Conservation (phyloP, 2,113 vertebrate genomes). For the Syngnathus floridae region DNA sequence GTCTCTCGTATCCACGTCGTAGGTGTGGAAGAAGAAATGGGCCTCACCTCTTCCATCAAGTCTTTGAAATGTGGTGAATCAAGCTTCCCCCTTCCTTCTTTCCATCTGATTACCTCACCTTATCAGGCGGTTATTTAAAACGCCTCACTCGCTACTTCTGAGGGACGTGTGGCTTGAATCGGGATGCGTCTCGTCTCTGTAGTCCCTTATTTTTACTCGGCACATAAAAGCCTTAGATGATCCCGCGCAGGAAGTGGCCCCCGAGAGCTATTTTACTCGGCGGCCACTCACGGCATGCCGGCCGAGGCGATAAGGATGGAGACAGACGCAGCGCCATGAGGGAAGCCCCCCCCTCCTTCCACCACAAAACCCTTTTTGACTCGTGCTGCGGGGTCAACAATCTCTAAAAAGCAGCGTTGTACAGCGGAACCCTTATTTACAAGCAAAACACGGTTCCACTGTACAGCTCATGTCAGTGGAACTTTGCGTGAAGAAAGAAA, state of each 20-base stretch:
- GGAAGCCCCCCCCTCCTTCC: constrained; percentile 47
- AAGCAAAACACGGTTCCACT: constrained; percentile 44
- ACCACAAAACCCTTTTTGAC: constrained; percentile 24
- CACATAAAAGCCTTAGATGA: constrained; percentile 51
- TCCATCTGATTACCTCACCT: constrained; percentile 51
- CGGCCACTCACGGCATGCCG: constrained; percentile 50
- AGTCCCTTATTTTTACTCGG: constrained; percentile 56
- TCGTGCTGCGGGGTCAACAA: constrained; percentile 62
- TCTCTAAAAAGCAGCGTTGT: constrained; percentile 60
- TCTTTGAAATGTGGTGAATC: constrained; percentile 61
- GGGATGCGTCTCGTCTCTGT: constrained; percentile 42
- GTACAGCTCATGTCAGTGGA: constrained; percentile 41
- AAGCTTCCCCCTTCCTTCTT: constrained; percentile 27
- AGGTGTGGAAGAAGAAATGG: constrained; percentile 1
- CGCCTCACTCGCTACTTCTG: constrained; percentile 57
- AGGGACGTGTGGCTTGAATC: constrained; percentile 41
- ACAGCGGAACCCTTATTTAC: constrained; percentile 61
- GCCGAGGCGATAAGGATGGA: constrained; percentile 57
- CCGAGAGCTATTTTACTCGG: constrained; percentile 31
- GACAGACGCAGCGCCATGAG: constrained; percentile 59
- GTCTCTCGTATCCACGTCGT: constrained; percentile 35
- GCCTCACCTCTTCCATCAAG: constrained; percentile 56
- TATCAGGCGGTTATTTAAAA: constrained; percentile 64
- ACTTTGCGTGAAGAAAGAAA: background rate
- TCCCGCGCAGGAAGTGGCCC: constrained; percentile 57